Evolutionary conservation across 2,113 vertebrate species (phyloP).

Genomic region (Sebastes fasciatus): DNA sequence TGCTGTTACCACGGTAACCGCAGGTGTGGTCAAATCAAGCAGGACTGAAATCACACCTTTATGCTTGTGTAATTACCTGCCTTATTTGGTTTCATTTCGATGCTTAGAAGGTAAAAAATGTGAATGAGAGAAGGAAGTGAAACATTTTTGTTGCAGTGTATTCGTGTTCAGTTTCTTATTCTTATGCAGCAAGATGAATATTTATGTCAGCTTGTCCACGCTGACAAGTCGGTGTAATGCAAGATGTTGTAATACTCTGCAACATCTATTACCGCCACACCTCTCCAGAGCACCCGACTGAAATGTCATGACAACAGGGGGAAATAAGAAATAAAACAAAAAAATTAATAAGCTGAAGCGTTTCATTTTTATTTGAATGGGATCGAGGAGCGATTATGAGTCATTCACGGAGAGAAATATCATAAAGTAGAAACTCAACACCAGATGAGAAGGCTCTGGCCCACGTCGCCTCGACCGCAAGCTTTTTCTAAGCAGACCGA

Average conservation of each 20-base stretch:
- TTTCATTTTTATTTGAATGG: slow-evolving; percentile 51
- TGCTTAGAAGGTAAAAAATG: neutral
- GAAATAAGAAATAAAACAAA: neutral
- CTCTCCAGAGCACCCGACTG: slow-evolving; percentile 13
- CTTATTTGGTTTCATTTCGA: neutral
- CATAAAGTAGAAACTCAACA: slow-evolving; percentile 50
- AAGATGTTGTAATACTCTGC: slow-evolving; percentile 66
- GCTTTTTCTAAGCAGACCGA: neutral
- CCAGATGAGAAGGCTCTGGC: slow-evolving; percentile 46
- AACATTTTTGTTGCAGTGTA: neutral
- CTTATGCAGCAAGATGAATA: slow-evolving; percentile 26
- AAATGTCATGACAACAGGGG: slow-evolving; percentile 62
- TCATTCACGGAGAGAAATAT: slow-evolving; percentile 60
- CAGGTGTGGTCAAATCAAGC: neutral
- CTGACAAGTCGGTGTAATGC: slow-evolving; percentile 36
- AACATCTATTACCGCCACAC: slow-evolving; percentile 42
- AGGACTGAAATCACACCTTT: neutral
- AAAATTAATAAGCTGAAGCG: slow-evolving; percentile 37
- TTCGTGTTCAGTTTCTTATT: slow-evolving; percentile 23
- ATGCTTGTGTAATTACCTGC: neutral
- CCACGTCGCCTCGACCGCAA: slow-evolving; percentile 12
- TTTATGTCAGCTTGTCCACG: slow-evolving; percentile 35
- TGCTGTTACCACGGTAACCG: neutral
- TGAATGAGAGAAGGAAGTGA: neutral
- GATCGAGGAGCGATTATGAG: slow-evolving; percentile 48